A percentile compares a stretch with the other conserved stretches of the same genome.
Evolutionary conservation across 2,888 invertebrate genomes (phyloP).

Genomic region (Amphimallon solstitiale): DNA sequence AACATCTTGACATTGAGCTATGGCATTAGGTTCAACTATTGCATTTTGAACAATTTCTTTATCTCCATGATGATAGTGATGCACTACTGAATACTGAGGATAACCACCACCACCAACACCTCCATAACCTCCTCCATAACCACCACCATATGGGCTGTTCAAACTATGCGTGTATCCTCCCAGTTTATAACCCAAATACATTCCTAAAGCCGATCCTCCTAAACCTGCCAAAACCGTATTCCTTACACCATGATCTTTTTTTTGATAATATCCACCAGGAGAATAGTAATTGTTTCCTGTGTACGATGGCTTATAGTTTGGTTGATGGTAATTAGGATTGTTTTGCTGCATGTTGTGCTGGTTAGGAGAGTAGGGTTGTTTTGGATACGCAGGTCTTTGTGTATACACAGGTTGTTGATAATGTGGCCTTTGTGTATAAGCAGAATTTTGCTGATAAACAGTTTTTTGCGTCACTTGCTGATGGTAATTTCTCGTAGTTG

Average conservation of each 20-base stretch:
- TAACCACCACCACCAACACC: constrained; percentile 18
- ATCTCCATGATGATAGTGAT: constrained; percentile 59
- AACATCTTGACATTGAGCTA: constrained; percentile 57
- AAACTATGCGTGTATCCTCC: constrained; percentile 25
- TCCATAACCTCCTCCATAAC: constrained; percentile 11
- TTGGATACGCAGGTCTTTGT: constrained; percentile 1
- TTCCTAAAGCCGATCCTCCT: constrained; percentile 37
- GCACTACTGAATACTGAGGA: constrained; percentile 56
- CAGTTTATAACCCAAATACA: constrained; percentile 37
- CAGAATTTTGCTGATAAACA: not conserved
- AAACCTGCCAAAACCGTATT: constrained; percentile 38
- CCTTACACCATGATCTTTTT: constrained; percentile 31
- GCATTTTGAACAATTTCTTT: constrained; percentile 52
- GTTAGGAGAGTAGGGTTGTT: not conserved
- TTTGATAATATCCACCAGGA: constrained; percentile 12
- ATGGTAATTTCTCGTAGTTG: constrained; percentile 11
- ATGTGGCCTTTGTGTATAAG: too few species aligned
- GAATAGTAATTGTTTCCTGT: constrained; percentile 7
- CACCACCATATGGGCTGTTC: constrained; percentile 14
- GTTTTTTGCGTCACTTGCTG: not conserved
- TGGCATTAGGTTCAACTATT: constrained; percentile 55
- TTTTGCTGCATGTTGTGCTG: too few species aligned
- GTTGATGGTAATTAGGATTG: constrained; percentile 24
- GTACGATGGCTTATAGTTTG: constrained; percentile 1
- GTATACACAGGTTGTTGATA: not conserved